phyloP scores from a whole-genome alignment of 2,113 vertebrate genomes.

The Platycercus adscitus region DNA sequence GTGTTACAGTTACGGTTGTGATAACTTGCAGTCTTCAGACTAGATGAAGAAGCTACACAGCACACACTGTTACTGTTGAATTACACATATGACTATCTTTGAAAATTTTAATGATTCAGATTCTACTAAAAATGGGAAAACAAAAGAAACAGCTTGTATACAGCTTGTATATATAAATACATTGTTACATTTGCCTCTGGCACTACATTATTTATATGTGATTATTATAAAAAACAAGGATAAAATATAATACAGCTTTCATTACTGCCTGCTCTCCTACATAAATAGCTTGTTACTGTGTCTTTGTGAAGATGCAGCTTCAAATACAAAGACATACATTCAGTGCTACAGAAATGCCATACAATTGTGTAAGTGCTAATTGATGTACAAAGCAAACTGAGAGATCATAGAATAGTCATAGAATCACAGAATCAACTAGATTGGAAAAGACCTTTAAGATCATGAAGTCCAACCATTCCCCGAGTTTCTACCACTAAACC shows the following conservation, averaged over 20 bases:
- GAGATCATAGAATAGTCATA: not conserved
- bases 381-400: not conserved
- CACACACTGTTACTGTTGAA: not conserved
- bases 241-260: not conserved
- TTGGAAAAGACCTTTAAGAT: not conserved
- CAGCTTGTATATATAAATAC: not conserved
- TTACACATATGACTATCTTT: not conserved
- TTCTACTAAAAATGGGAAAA: not conserved
- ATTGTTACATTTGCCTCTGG: not conserved
- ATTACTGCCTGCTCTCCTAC: not conserved
- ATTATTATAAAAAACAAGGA: not conserved
- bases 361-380: not conserved
- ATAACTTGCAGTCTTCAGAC: not conserved
- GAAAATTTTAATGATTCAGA: not conserved
- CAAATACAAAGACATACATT: not conserved
- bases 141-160: not conserved
- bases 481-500: not conserved
- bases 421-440: not conserved
- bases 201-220: not conserved
- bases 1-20: not conserved
- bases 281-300: not conserved
- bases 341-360: not conserved
- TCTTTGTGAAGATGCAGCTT: not conserved
- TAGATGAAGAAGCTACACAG: not conserved
- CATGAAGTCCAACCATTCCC: not conserved